A percentile compares a stretch with the other conserved stretches of the same genome.
These are phyloP conservation scores for Drosophila tsacasi DNA, from an alignment of 1,140 invertebrate genomes.

Conservation along the genomic window DNA sequence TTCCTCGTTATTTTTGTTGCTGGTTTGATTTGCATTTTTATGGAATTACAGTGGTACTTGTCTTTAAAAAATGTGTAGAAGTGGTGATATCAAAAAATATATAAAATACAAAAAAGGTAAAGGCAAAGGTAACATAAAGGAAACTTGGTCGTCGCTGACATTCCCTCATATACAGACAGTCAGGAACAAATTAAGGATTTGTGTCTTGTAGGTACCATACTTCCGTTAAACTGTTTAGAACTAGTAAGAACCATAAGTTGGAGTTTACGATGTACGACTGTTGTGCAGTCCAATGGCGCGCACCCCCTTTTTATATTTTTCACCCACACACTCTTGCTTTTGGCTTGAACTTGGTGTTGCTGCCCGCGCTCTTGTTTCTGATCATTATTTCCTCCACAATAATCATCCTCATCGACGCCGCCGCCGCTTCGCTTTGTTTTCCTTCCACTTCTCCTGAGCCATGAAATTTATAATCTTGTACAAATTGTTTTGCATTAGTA, in stretches of 20 bases:
- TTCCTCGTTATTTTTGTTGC: conserved; percentile 13
- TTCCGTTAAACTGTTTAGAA: not conserved
- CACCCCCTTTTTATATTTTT: conserved; percentile 2
- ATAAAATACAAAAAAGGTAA: not conserved
- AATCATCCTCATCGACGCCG: conserved; percentile 35
- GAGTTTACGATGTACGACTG: conserved; percentile 4
- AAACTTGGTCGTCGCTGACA: not conserved
- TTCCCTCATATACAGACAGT: too few relatives aligned
- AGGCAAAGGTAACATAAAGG: not conserved
- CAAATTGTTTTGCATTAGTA: conserved; percentile 74
- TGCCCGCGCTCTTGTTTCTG: conserved; percentile 37
- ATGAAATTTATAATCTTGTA: conserved; percentile 75
- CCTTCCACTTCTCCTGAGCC: conserved; percentile 47
- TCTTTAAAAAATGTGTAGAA: not conserved
- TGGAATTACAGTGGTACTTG: conserved; percentile 24
- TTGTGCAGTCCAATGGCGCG: not conserved
- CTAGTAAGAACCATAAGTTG: not conserved
- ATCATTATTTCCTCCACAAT: conserved; percentile 42
- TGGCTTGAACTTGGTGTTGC: conserved; percentile 51
- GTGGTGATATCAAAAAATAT: not conserved
- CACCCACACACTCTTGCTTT: conserved; percentile 27
- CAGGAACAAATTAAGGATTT: not conserved
- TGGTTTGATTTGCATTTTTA: conserved; percentile 31
- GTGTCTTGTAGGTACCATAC: not conserved
- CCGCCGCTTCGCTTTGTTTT: conserved; percentile 44